Percentiles rank a stretch among this genome's conserved stretches.
These are phyloP conservation scores for Camponotus vicinus DNA, from an alignment of 1,140 invertebrate genomes.

Conservation along the genomic window DNA sequence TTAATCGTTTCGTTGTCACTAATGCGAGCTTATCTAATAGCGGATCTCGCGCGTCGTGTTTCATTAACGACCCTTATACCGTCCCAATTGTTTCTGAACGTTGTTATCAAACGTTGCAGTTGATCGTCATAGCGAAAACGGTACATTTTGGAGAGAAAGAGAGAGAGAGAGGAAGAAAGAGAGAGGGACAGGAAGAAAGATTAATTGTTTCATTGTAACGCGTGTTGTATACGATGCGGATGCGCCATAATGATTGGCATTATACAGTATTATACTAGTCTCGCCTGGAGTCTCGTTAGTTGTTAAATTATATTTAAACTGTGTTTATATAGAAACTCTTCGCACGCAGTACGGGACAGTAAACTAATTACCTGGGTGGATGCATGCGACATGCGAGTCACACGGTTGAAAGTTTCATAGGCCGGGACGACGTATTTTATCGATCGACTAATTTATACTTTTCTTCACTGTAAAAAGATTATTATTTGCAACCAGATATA, in stretches of 20 bases:
- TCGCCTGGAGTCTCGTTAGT: constrained; percentile 3
- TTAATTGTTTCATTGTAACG: constrained; percentile 52
- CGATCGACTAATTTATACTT: constrained; percentile 16
- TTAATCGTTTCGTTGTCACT: constrained; percentile 44
- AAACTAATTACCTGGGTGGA: constrained; percentile 36
- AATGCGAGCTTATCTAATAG: constrained; percentile 40
- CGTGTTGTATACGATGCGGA: background rate
- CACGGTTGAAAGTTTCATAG: constrained; percentile 26
- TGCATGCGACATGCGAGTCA: constrained; percentile 23
- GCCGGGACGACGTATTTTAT: constrained; percentile 10
- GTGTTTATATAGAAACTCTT: constrained; percentile 28
- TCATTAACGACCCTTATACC: constrained; percentile 48
- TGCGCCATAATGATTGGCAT: constrained; percentile 39
- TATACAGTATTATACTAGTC: constrained; percentile 20
- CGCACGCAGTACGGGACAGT: constrained; percentile 7
- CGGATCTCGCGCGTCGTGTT: constrained; percentile 50
- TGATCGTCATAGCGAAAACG: constrained; percentile 32
- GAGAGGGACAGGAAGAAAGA: background rate
- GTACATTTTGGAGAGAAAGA: background rate
- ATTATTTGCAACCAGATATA: background rate
- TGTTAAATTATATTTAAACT: constrained; percentile 40
- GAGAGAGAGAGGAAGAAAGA: background rate
- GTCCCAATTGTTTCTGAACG: constrained; percentile 37
- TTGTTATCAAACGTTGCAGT: constrained; percentile 46
- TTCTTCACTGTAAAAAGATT: constrained; percentile 1